phyloP scores from a whole-genome alignment of 2,888 invertebrate genomes.

The Norana najaformis region DNA sequence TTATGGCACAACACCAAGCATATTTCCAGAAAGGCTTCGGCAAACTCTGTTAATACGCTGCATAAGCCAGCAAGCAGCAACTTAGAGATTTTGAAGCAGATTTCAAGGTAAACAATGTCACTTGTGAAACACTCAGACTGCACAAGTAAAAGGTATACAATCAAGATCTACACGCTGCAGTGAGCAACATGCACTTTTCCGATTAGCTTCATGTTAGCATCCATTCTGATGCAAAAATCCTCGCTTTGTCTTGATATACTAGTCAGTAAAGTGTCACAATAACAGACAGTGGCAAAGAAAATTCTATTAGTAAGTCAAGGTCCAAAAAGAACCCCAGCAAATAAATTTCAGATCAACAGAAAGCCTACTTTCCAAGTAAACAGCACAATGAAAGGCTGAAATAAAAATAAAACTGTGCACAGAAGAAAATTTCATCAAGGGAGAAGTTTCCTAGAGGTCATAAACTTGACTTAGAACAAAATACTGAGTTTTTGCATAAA shows the following conservation, averaged over 20 bases:
- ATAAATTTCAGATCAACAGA: neutral
- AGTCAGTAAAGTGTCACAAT: neutral
- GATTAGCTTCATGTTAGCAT: neutral
- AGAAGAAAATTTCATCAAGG: neutral
- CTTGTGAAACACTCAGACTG: neutral
- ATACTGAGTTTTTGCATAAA: neutral
- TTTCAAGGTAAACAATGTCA: neutral
- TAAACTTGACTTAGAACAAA: neutral
- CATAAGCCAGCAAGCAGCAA: neutral
- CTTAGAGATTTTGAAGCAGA: neutral
- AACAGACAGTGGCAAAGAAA: neutral
- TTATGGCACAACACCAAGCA: neutral
- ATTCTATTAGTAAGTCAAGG: neutral
- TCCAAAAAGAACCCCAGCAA: neutral
- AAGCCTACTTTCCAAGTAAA: neutral
- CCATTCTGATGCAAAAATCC: neutral
- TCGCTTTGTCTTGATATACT: neutral
- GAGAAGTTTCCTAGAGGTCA: neutral
- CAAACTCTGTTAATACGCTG: neutral
- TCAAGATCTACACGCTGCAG: neutral
- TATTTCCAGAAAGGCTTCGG: neutral
- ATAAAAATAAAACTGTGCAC: slow-evolving; percentile 2
- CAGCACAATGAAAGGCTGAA: neutral
- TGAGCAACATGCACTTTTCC: neutral
- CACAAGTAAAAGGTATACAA: neutral